A percentile compares a stretch with the other conserved stretches of the same genome.
phyloP scores from a whole-genome alignment of 2,888 invertebrate genomes.

The Sipha maydis region DNA sequence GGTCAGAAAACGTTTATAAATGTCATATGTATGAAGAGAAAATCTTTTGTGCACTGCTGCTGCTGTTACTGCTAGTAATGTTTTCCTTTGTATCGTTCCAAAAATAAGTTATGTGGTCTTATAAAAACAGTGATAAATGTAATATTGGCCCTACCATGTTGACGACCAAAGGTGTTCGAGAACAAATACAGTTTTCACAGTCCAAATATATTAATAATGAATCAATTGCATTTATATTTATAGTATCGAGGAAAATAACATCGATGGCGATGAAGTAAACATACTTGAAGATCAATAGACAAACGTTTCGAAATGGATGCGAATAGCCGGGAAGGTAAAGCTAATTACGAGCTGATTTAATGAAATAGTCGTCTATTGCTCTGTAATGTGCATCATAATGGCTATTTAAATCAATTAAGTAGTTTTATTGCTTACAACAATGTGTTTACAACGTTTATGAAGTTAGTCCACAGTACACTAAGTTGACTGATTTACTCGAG shows the following conservation, averaged over 20 bases:
- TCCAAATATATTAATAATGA: neutral
- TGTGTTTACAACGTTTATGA: too few relatives aligned
- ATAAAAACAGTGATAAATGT: neutral
- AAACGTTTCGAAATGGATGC: neutral
- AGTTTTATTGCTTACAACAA: too few relatives aligned
- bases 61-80: conserved; percentile 4
- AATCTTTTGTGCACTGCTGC: neutral
- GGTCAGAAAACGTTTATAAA: conserved; percentile 23
- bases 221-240: conserved; percentile 14
- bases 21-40: neutral
- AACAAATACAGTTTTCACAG: neutral
- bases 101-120: neutral
- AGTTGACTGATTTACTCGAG: too few relatives aligned
- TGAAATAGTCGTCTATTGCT: too few relatives aligned
- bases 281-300: neutral
- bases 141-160: neutral
- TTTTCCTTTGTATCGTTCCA: neutral
- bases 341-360: neutral
- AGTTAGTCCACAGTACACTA: too few relatives aligned
- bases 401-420: too few relatives aligned
- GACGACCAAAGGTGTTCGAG: neutral
- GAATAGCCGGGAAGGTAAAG: neutral
- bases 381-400: too few relatives aligned
- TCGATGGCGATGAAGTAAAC: neutral
- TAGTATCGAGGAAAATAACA: neutral